Percentiles rank a stretch among this genome's conserved stretches.
Conservation (phyloP, 2,888 invertebrate species). For the Cerastis leucographa region DNA sequence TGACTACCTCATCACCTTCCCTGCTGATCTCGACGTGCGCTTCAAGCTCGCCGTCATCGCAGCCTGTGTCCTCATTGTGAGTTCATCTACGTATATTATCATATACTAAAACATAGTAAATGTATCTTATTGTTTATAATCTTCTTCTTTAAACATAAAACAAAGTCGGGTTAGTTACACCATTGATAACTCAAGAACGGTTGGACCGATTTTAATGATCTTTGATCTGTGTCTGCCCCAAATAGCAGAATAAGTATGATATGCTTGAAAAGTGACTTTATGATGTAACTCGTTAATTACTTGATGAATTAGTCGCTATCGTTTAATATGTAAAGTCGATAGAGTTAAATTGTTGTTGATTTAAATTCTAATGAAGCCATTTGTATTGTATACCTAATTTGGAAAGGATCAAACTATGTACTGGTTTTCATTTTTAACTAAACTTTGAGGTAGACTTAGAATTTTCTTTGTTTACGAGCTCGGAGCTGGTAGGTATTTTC, state of each 20-base stretch:
- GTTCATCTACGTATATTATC: slow-evolving; percentile 21
- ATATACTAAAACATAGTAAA: too few relatives aligned
- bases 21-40: slow-evolving; percentile 70
- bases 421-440: not conserved
- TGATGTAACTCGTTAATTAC: not conserved
- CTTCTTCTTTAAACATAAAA: too few relatives aligned
- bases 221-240: too few relatives aligned
- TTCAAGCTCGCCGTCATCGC: slow-evolving; percentile 76
- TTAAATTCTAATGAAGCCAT: not conserved
- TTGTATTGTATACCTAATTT: not conserved
- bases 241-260: too few relatives aligned
- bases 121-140: too few relatives aligned
- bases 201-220: too few relatives aligned
- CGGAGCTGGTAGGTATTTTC: not conserved
- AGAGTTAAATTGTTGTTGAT: not conserved
- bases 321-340: not conserved
- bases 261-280: not conserved
- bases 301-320: not conserved
- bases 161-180: too few relatives aligned
- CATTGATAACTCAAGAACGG: too few relatives aligned
- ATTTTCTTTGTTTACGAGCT: not conserved
- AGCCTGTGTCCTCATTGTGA: slow-evolving; percentile 75
- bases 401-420: not conserved
- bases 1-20: slow-evolving; percentile 73
- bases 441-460: not conserved